Conservation (phyloP, 2,888 invertebrate genomes). For the Lasius platythorax region DNA sequence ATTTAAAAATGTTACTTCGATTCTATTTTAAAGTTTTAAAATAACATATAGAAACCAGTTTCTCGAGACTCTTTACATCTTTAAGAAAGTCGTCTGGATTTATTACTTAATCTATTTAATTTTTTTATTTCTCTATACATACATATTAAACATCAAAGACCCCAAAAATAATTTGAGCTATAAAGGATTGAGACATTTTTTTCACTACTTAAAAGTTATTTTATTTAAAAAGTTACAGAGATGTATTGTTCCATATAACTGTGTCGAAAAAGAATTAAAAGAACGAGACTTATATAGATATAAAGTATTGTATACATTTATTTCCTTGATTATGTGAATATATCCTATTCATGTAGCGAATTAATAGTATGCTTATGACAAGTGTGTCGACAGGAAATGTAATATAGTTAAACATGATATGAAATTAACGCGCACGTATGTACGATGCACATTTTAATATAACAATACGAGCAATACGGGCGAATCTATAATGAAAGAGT, state of each 20-base stretch:
- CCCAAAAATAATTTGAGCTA: not conserved
- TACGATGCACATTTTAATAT: constrained; percentile 45
- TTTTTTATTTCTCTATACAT: not conserved
- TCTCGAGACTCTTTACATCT: not conserved
- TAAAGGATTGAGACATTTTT: not conserved
- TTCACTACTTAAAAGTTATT: not conserved
- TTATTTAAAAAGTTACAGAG: constrained; percentile 36
- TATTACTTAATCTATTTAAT: not conserved
- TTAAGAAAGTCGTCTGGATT: not conserved
- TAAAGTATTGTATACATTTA: constrained; percentile 51
- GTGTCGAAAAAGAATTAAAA: constrained; percentile 16
- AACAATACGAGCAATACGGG: not conserved
- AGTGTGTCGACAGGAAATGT: constrained; percentile 34
- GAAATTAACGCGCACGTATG: constrained; percentile 54
- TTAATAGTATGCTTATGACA: constrained; percentile 14
- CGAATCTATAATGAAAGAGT: not conserved
- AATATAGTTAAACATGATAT: constrained; percentile 45
- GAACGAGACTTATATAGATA: constrained; percentile 34
- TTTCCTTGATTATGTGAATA: constrained; percentile 57
- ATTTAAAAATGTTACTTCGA: not conserved
- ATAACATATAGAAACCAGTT: not conserved
- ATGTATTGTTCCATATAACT: constrained; percentile 18
- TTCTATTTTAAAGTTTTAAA: not conserved
- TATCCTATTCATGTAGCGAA: constrained; percentile 37
- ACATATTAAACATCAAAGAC: not conserved